Conservation (phyloP, 1,140 invertebrate species). For the Armadillidium nasatum region DNA sequence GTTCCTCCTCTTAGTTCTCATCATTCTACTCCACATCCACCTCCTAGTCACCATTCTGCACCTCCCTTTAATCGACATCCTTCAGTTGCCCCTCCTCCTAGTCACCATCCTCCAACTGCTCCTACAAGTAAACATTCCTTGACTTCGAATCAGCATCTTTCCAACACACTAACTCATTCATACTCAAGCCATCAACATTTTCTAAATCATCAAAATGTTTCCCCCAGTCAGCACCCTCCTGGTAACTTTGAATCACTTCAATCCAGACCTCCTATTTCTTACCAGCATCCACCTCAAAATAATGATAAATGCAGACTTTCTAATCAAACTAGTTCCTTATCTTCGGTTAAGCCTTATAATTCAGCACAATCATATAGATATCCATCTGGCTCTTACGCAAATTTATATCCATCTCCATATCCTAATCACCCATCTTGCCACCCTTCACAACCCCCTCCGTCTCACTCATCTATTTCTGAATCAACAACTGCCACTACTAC, state of each 20-base stretch:
- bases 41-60: constrained; percentile 2
- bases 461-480: constrained; percentile 14
- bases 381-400: background rate
- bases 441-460: background rate
- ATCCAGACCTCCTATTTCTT: constrained; percentile 11
- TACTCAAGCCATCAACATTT: background rate
- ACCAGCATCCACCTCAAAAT: background rate
- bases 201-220: background rate
- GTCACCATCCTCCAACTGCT: background rate
- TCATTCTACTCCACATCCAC: background rate
- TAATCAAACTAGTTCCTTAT: background rate
- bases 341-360: background rate
- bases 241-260: background rate
- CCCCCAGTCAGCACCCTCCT: background rate
- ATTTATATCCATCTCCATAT: constrained; percentile 2
- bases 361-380: background rate
- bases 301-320: background rate
- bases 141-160: background rate
- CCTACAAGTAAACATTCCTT: background rate
- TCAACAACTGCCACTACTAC: background rate
- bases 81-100: background rate
- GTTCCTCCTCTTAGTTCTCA: background rate
- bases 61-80: background rate
- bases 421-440: background rate
- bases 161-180: background rate